Evolutionary conservation across 2,888 invertebrate genomes (phyloP).

Genomic region (Pseudeuparius sepicola): DNA sequence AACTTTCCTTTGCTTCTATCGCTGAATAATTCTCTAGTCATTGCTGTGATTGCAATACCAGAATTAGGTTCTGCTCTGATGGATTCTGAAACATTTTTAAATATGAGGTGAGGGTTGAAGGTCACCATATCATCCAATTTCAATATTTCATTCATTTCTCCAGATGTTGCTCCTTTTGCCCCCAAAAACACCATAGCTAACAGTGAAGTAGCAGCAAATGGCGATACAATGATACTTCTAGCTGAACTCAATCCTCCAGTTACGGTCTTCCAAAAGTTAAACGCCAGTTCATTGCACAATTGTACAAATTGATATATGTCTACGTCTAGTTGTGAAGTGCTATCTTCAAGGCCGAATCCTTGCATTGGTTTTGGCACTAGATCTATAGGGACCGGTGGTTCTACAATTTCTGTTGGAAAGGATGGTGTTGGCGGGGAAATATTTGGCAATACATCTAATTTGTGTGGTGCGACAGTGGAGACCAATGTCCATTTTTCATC

Average conservation of each 20-base stretch:
- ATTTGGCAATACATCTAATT: conserved; percentile 15
- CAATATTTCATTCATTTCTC: conserved; percentile 81
- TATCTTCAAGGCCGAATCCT: conserved; percentile 66
- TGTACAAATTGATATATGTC: conserved; percentile 70
- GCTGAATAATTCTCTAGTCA: conserved; percentile 73
- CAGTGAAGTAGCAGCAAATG: conserved; percentile 76
- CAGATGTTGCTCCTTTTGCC: conserved; percentile 76
- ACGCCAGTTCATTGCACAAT: conserved; percentile 76
- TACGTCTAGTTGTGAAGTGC: conserved; percentile 57
- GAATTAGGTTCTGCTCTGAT: conserved; percentile 54
- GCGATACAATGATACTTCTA: conserved; percentile 70
- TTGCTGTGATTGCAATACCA: conserved; percentile 71
- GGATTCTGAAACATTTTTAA: conserved; percentile 77
- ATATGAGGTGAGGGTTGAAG: conserved; percentile 80
- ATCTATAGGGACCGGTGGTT: conserved; percentile 39
- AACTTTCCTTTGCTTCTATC: conserved; percentile 72
- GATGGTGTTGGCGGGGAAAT: conserved; percentile 18
- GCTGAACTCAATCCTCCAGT: conserved; percentile 61
- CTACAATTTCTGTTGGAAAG: conserved; percentile 27
- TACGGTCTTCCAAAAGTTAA: conserved; percentile 70
- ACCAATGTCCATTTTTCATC: conserved; percentile 46
- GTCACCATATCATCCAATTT: conserved; percentile 80
- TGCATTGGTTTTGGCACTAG: conserved; percentile 46
- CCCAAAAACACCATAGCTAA: conserved; percentile 87
- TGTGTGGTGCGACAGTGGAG: conserved; percentile 45